Percentiles rank a stretch among this genome's conserved stretches.
Conservation (phyloP, 2,888 invertebrate genomes). For the Scrobipalpa atriplicella region DNA sequence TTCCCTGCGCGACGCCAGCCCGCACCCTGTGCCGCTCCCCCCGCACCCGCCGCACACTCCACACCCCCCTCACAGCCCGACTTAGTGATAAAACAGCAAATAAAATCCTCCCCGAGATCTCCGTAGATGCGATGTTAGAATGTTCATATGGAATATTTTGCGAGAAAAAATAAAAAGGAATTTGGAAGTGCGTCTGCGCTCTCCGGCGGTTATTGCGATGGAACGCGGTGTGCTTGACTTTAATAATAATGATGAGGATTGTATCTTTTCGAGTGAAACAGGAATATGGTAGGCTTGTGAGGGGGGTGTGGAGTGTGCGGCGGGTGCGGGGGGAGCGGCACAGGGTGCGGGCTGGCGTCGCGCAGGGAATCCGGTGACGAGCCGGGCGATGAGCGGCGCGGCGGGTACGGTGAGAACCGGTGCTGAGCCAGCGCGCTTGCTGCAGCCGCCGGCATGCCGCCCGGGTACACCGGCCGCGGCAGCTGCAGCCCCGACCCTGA, state of each 20-base stretch:
- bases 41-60: slow-evolving; percentile 64
- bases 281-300: slow-evolving; percentile 64
- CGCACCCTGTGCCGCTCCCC: slow-evolving; percentile 63
- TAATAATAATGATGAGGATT: slow-evolving; percentile 43
- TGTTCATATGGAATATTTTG: slow-evolving; percentile 49
- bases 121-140: slow-evolving; percentile 52
- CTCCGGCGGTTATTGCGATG: slow-evolving; percentile 37
- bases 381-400: slow-evolving; percentile 74
- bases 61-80: slow-evolving; percentile 74
- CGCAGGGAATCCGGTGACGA: slow-evolving; percentile 85
- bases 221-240: slow-evolving; percentile 42
- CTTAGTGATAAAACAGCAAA: slow-evolving; percentile 61
- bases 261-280: slow-evolving; percentile 47
- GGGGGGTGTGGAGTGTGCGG: slow-evolving; percentile 70
- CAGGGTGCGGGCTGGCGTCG: slow-evolving; percentile 73
- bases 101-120: slow-evolving; percentile 54
- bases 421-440: slow-evolving; percentile 79
- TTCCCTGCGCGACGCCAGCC: slow-evolving; percentile 81
- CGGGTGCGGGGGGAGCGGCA: slow-evolving; percentile 59
- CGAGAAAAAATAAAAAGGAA: slow-evolving; percentile 39
- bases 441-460: slow-evolving; percentile 51
- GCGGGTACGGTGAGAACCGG: slow-evolving; percentile 84
- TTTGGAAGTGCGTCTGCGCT: slow-evolving; percentile 42
- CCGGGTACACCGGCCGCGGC: slow-evolving; percentile 78
- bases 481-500: slow-evolving; percentile 75